Conservation (phyloP, 1,140 invertebrate genomes). For the Lasioglossum albipes region DNA sequence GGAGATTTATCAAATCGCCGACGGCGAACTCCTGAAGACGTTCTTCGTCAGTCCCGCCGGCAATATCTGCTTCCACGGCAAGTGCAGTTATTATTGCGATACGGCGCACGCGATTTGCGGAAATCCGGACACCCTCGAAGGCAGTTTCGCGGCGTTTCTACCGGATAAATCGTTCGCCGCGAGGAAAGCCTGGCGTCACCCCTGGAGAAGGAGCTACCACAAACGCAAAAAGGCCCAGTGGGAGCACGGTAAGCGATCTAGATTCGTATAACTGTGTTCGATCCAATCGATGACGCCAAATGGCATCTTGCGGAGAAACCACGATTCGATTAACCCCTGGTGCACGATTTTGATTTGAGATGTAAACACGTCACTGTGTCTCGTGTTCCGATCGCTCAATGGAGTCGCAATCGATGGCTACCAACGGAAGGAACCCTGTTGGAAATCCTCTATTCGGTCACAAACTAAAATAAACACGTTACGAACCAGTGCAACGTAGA, state of each 20-base stretch:
- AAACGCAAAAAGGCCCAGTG: conserved; percentile 97
- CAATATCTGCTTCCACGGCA: conserved; percentile 95
- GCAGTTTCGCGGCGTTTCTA: conserved; percentile 97
- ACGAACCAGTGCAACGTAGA: no score
- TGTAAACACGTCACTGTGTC: no score
- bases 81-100: conserved; percentile 99
- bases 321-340: no score
- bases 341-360: no score
- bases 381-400: no score
- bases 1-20: conserved; percentile 94
- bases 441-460: no score
- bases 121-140: conserved; percentile 95
- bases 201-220: conserved; percentile 97
- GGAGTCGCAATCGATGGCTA: no score
- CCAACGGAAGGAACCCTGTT: no score
- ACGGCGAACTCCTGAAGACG: conserved; percentile 94
- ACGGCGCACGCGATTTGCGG: conserved; percentile 98
- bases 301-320: no score
- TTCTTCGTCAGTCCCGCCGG: conserved; percentile 97
- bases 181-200: conserved; percentile 96
- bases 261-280: no score
- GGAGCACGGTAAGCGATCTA: conserved; percentile 85
- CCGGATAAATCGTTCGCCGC: conserved; percentile 90
- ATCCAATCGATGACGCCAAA: no score
- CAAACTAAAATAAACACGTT: no score